Percentiles rank a stretch among this genome's conserved stretches.
These are phyloP conservation scores for Osmerus eperlanus DNA, from an alignment of 2,113 vertebrate genomes.

Conservation along the genomic window DNA sequence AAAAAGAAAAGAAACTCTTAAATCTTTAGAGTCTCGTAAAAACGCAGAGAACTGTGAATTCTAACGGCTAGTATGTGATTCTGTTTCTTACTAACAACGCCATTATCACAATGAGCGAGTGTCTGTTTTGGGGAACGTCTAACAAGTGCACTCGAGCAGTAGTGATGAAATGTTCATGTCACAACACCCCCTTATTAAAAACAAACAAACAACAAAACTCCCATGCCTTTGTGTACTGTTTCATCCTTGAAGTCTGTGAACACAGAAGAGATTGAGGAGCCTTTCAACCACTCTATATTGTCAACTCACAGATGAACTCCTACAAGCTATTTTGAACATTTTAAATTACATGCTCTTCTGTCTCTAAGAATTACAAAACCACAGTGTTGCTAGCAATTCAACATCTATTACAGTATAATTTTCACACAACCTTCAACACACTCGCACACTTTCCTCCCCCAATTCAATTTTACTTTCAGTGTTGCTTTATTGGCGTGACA, in stretches of 20 bases:
- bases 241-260: constrained; percentile 3
- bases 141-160: neutral
- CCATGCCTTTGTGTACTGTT: neutral
- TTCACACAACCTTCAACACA: neutral
- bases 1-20: neutral
- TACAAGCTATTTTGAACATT: neutral
- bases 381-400: too few relatives aligned
- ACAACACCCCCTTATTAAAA: neutral
- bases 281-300: neutral
- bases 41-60: neutral
- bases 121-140: neutral
- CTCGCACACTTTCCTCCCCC: neutral
- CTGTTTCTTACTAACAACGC: neutral
- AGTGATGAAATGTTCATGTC: neutral
- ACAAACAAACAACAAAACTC: neutral
- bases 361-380: neutral
- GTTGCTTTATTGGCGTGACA: too few relatives aligned
- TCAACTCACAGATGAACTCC: neutral
- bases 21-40: too few relatives aligned
- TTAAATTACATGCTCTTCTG: neutral
- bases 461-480: too few relatives aligned
- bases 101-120: neutral
- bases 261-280: neutral
- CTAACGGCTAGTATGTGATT: neutral
- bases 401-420: too few relatives aligned